A percentile compares a stretch with the other conserved stretches of the same genome.
phyloP scores from a whole-genome alignment of 2,888 invertebrate species.

The Patella depressa region DNA sequence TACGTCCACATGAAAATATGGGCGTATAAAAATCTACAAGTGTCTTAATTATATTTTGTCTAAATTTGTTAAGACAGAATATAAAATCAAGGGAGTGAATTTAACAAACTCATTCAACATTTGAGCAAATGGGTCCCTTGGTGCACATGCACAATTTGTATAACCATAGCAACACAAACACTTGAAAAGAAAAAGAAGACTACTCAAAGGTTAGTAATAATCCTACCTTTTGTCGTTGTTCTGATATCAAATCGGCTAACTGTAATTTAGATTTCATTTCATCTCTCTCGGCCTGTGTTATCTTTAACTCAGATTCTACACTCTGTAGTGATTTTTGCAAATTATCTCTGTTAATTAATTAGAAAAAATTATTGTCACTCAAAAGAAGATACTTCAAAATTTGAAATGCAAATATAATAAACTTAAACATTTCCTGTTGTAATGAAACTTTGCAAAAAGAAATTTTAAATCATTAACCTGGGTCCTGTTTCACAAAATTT shows the following conservation, averaged over 20 bases:
- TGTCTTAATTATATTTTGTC: no score
- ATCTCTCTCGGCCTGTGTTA: slow-evolving; percentile 45
- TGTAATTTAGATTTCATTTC: slow-evolving; percentile 50
- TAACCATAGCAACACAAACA: background rate
- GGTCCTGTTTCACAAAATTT: no score
- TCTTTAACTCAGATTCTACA: slow-evolving; percentile 37
- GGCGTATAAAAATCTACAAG: no score
- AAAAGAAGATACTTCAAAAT: background rate
- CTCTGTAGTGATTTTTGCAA: slow-evolving; percentile 43
- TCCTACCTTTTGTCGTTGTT: slow-evolving; percentile 44
- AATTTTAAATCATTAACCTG: background rate
- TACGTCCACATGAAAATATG: no score
- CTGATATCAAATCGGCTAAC: slow-evolving; percentile 37
- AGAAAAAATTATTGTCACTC: background rate
- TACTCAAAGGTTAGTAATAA: no score
- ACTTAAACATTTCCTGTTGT: background rate
- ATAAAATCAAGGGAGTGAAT: no score
- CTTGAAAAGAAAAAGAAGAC: background rate
- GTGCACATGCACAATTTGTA: no score
- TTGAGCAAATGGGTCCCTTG: no score
- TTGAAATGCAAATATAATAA: no score
- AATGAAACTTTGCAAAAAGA: background rate
- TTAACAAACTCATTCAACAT: no score
- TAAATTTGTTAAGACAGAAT: no score
- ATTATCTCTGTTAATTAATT: slow-evolving; percentile 46